phyloP scores from a whole-genome alignment of 2,797 vertebrate species.

The Acipenser oxyrinchus region DNA sequence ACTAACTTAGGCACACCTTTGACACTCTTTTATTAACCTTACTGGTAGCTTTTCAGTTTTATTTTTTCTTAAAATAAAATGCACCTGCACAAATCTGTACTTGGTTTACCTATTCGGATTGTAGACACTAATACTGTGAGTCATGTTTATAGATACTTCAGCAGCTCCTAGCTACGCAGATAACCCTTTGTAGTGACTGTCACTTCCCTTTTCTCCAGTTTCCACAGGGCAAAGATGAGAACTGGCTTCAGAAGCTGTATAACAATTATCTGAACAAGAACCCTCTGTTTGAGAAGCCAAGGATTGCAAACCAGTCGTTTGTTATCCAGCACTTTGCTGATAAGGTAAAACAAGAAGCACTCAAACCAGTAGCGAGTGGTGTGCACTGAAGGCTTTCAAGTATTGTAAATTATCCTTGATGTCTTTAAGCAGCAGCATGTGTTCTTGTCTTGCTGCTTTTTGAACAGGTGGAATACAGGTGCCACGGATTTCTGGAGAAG shows the following conservation, averaged over 20 bases:
- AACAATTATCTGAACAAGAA: constrained; percentile 78
- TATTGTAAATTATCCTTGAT: background rate
- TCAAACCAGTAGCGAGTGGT: background rate
- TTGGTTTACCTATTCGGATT: background rate
- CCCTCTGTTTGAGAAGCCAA: constrained; percentile 83
- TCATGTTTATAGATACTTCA: background rate
- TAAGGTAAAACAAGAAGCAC: constrained; percentile 62
- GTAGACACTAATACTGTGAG: background rate
- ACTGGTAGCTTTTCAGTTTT: no score
- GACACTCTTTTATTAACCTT: no score
- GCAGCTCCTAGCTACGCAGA: background rate
- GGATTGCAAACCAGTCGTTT: constrained; percentile 83
- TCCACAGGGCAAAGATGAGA: constrained; percentile 89
- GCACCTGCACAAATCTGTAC: no score
- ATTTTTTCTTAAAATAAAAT: no score
- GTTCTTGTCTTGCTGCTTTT: constrained; percentile 9
- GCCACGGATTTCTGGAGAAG: constrained; percentile 92
- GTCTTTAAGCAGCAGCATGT: background rate
- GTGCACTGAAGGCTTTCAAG: background rate
- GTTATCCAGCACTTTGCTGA: constrained; percentile 94
- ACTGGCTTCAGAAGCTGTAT: constrained; percentile 92
- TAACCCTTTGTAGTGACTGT: background rate
- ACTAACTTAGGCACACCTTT: no score
- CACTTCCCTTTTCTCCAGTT: constrained; percentile 55
- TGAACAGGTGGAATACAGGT: constrained; percentile 86